Base-by-base conservation (phyloP, 2,888 invertebrate genomes). In the Erebia epiphron region DNA sequence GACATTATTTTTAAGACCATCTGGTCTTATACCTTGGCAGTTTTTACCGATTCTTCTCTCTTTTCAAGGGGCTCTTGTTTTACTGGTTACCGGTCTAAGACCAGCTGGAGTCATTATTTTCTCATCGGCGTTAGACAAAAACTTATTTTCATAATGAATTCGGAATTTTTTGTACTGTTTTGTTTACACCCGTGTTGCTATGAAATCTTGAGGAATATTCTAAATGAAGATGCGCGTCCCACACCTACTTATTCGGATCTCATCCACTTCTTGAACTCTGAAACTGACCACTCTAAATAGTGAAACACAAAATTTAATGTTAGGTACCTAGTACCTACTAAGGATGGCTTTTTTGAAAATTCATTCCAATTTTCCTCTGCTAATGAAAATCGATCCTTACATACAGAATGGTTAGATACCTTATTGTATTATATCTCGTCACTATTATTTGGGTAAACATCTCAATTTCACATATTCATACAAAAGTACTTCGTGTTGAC, bases 81-180 rank as follows among this genome's bases (percentile, higher is more conserved):
- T 26, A 70, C 46, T 43, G 18, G 60, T 60, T 35, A 73, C 77
- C 75, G 73, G 76, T 76, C 61, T 58, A 67, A 73, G 72, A 68
- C 60, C 74, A 70, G 65, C 69, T 70, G 71, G 67, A 56, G 73
- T 74, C 76, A 76, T 77, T 77, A 77, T 75, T 74, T 76, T 75
- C 77, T 72, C 77, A 77, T 76, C 74, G 74, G 46, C 67, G 70
- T 43, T 70, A 74, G 69, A 77, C 77, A 77, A 76, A 76, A 77
- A 64, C 64, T 71, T 75, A 72, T 72, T 68, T 75, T 66, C 69
- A 56, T 54, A n/a, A 64, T 35, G 64, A 64, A 64, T 52, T 52
- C 35, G 26, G 50, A n/a, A 35, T 50, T 63, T 49, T 52, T 63
- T 63, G 52, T 26, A 35, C 61, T 46, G 61, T 64, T 64, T 64